These are phyloP conservation scores for Nothoprocta perdicaria DNA, from an alignment of 2,113 vertebrate genomes.

Conservation along the genomic window DNA sequence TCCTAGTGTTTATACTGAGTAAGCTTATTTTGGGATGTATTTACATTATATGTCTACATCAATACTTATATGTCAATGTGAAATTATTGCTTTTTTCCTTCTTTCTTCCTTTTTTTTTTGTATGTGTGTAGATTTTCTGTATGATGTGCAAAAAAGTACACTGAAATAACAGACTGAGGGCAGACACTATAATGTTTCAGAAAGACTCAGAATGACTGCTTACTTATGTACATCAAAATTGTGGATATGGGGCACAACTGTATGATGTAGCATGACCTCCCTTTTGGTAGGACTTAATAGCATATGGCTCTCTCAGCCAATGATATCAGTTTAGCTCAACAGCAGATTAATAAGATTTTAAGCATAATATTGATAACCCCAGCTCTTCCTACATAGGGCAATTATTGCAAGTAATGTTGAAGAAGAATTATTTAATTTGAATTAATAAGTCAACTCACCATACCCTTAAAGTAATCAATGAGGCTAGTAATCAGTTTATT, in stretches of 20 bases:
- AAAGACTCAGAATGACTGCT: not conserved
- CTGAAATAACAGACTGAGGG: not conserved
- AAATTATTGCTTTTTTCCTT: too few species aligned
- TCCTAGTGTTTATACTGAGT: not conserved
- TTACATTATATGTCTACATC: not conserved
- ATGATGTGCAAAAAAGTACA: not conserved
- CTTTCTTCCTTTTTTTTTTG: not conserved
- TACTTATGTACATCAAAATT: not conserved
- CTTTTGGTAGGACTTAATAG: not conserved
- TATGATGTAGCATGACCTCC: rapidly evolving
- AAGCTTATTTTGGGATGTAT: not conserved
- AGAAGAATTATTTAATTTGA: not conserved
- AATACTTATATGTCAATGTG: not conserved
- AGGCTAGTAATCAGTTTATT: not conserved
- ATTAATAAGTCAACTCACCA: not conserved
- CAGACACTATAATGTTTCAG: not conserved
- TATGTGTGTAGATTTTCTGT: not conserved
- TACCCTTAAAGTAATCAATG: not conserved
- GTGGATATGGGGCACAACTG: not conserved
- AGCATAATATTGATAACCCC: not conserved
- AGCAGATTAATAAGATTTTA: not conserved
- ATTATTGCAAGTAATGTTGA: not conserved
- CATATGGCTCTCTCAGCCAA: rapidly evolving
- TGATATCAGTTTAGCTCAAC: not conserved
- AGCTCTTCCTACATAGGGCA: not conserved